Percentiles rank a stretch among this genome's conserved stretches.
Conservation (phyloP, 2,797 vertebrate species). For the Eleutherodactylus coqui region DNA sequence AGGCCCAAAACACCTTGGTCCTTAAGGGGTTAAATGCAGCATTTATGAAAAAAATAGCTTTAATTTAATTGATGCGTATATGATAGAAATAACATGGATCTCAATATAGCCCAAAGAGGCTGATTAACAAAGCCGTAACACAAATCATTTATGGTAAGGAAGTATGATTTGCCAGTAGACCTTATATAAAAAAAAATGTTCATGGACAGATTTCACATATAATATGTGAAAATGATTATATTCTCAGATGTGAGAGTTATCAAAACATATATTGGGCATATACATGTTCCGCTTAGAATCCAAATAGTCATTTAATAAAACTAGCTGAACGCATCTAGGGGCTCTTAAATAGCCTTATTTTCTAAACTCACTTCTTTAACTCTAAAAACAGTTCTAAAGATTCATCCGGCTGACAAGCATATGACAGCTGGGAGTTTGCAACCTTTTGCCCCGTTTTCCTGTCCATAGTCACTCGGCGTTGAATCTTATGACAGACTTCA, state of each 20-base stretch:
- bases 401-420: not conserved
- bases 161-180: conserved; percentile 1
- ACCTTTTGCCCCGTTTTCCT: conserved; percentile 20
- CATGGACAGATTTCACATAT: not conserved
- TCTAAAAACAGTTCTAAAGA: conserved; percentile 11
- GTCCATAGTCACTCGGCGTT: not conserved
- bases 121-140: not conserved
- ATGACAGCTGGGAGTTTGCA: conserved; percentile 16
- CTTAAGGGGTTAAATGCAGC: no score
- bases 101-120: not conserved
- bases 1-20: no score
- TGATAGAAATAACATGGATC: not conserved
- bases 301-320: conserved; percentile 30
- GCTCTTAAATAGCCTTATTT: conserved; percentile 14
- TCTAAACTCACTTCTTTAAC: conserved; percentile 37
- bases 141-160: conserved; percentile 12
- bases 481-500: conserved; percentile 32
- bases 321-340: conserved; percentile 26
- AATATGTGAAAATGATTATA: conserved; percentile 9
- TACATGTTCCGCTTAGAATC: not conserved
- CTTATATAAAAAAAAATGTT: conserved; percentile 28
- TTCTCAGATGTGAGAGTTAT: conserved; percentile 40
- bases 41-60: no score
- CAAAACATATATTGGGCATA: conserved; percentile 23
- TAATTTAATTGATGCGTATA: not conserved